Base-by-base conservation (phyloP, 2,113 vertebrate species). In the Varanus salvator region DNA sequence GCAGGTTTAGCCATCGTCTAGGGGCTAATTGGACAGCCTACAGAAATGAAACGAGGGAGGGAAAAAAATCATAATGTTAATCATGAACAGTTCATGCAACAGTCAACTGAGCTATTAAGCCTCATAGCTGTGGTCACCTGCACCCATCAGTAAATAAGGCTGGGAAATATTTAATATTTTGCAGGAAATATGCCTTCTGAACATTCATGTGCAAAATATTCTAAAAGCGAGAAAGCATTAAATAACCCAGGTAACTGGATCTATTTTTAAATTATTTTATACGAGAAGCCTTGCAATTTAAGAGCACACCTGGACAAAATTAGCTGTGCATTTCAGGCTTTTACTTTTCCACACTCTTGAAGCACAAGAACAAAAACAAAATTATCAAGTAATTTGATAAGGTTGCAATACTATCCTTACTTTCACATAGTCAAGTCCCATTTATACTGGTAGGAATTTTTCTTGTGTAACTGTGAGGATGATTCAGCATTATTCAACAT, bases 1-100 rank as follows among this genome's bases (percentile, higher is more conserved):
- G 99, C 85, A 99, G 98, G 96, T 99, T 99, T 95, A 99, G 97
- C 98, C 99, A 99, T 98, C 99, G 97, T 97, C 97, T 97, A 80
- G 98, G 96, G 93, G 95, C 97, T 95, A 97, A 94, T 21, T 98
- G 98, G 93, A 95, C 91, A 90, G 95, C 89, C 98, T 99, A 93
- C 85, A 95, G 91, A 95, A 91, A 95, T n/a, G 29, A 93, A 89
- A 93, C 48, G 64, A 90, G 71, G 93, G 88, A 50, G 64, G 31
- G 48, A n/a, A 69, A 94, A 44, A 87, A 9, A 93, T 84, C 90
- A 93, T 80, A 90, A 95, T 48, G 86, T 48, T 93, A 87, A 94
- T 95, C 93, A 97, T 66, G 60, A 95, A 94, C 83, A 95, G 91
- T 88, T 95, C 92, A 95, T 87, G 78, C 88, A 94, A 90, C 50